phyloP scores from a whole-genome alignment of 1,140 invertebrate species.

The Drosophila hydei region DNA sequence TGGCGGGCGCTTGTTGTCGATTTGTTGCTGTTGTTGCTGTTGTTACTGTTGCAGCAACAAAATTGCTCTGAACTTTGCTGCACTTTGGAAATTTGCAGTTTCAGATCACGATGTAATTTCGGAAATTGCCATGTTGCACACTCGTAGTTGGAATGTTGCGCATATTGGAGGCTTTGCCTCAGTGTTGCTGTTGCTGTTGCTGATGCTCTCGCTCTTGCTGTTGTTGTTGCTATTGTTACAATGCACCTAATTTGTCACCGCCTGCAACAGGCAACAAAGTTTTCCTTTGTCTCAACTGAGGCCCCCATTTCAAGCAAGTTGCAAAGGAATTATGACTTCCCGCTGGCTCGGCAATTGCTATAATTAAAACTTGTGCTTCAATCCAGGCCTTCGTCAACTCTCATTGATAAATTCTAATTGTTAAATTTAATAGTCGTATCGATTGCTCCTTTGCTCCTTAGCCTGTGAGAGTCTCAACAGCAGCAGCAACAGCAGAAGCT shows the following conservation, averaged over 20 bases:
- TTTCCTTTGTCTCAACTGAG: constrained; percentile 7
- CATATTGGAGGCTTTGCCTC: constrained; percentile 26
- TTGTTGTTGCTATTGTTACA: constrained; percentile 37
- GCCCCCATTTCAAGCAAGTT: constrained; percentile 3
- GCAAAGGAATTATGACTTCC: constrained; percentile 68
- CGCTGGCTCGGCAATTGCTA: constrained; percentile 48
- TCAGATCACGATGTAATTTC: constrained; percentile 84
- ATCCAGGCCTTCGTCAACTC: constrained; percentile 8
- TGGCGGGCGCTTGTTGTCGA: constrained; percentile 66
- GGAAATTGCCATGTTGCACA: constrained; percentile 79
- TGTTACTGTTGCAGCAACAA: constrained; percentile 46
- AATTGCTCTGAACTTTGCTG: constrained; percentile 83
- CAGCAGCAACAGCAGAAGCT: constrained; percentile 25
- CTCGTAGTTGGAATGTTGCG: constrained; percentile 44
- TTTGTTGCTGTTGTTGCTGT: constrained; percentile 47
- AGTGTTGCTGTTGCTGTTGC: constrained; percentile 13
- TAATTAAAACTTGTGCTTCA: constrained; percentile 61
- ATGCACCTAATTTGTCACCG: constrained; percentile 69
- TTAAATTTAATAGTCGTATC: constrained; percentile 83
- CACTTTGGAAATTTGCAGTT: constrained; percentile 80
- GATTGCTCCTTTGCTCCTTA: constrained; percentile 51
- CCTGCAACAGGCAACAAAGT: constrained; percentile 43
- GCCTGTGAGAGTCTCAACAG: constrained; percentile 12
- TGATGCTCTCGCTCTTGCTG: constrained; percentile 22
- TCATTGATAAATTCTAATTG: constrained; percentile 83